Evolutionary conservation across 1,140 invertebrate species (phyloP), one percentile per base, ranked within the genome.

Genomic region (Nylanderia fulva): DNA sequence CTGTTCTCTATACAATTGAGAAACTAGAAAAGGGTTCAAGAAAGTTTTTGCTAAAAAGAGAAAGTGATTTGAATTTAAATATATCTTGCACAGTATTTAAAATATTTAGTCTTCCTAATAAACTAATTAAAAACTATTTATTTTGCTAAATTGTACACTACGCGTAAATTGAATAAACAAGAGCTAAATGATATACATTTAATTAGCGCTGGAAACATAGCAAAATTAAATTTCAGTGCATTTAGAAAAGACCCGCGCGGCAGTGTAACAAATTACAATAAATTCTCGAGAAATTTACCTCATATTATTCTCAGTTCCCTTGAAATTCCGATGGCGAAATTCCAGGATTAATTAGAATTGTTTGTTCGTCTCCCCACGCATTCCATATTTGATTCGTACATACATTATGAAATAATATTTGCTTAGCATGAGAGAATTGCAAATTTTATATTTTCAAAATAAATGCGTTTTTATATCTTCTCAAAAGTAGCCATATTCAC

Each of bases 401-500:
- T 21, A 79, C 13, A 48, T 79, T 18, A 8, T 0, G 1, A 27
- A 8, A 7, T 79, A 39, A 42, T 54, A 36, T 29, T 79, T 79
- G 42, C 39, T 52, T 42, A 66, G 4, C 8, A 77, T 13, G 27
- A 13, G 21, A 21, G 1, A n/a, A 36, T 66, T 77, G 8, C 29
- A 36, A 79, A 21, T 54, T 61, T 76, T 42, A 15, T 42, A 24
- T 77, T 84, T 54, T 1, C 11, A 54, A 29, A 72, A 84, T 39
- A 42, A 29, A 45, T 4, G 42, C 11, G 52, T 8, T n/a, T 36
- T 75, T 58, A 60, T 56, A 72, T 69, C 29, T 60, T 29, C 61
- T 68, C 24, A 86, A 86, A 86, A 36, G 56, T 3, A 69, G 6
- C 58, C 68, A 61, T 75, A 71, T 87, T 84, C 39, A n/a, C n/a